Evolutionary conservation across 2,888 invertebrate species (phyloP), one percentile per base, ranked within the genome.

Genomic region (Erynnis tages): DNA sequence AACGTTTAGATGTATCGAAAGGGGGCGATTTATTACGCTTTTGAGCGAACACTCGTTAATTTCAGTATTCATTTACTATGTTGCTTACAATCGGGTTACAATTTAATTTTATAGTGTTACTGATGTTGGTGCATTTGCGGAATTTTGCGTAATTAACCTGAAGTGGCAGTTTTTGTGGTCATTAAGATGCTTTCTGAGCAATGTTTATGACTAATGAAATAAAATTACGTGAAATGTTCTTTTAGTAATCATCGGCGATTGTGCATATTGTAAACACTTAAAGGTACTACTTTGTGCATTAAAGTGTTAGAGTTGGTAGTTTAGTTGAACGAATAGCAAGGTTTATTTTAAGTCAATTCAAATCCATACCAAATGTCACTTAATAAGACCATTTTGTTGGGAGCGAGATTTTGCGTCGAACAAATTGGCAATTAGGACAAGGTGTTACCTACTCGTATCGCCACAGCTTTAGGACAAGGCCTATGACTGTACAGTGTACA

Each of bases 131-230:
- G 62, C 61, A 64, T 71, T 71, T 78, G 79, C 67, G 86, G 84
- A 85, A 86, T 88, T 82, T 87, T 76, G 76, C 82, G 76, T 82
- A 81, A 87, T 88, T 85, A 82, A 77, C 69, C 67, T 58, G 70
- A 73, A 78, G 79, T 82, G 79, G 82, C 77, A 82, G 77, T 85
- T 86, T 82, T 83, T 83, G 78, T 77, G 71, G 75, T 76, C 75
- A 77, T 73, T 75, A 72, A 70, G 67, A 66, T 66, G 69, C 69
- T 71, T 66, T 68, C 63, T 62, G 66, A 53, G 40, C 49, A 50
- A 53, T 55, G 57, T 65, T 65, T 70, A 76, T 66, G 66, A 66
- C 62, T 82, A 79, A 84, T 78, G 76, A 55, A 65, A 74, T 68
- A 69, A 67, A 59, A 40, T n/a, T 23, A n/a, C 6, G 25, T 8